Base-by-base conservation (phyloP, 2,113 vertebrate genomes). In the Melanerpes aurifrons region DNA sequence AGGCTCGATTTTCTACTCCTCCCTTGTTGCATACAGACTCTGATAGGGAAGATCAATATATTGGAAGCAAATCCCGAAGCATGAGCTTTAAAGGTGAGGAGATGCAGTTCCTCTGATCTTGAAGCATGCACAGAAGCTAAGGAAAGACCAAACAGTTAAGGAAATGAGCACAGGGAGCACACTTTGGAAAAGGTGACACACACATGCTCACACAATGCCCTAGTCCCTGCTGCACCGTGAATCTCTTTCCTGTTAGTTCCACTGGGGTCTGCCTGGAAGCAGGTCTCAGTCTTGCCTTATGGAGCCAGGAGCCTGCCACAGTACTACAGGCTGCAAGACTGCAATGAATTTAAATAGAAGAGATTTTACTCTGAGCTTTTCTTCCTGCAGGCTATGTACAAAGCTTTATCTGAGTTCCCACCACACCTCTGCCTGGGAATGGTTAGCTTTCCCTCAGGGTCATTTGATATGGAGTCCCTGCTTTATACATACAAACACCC, bases 371-470 rank as follows among this genome's bases (percentile, higher is more conserved):
- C 69, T 74, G 22, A 94, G 58, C 82, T 90, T 3, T 80, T 83
- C 69, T 89, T 86, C 77, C 92, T 75, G 70, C 70, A 66, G 84
- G 91, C 90, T 93, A 92, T 53, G 77, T 82, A 62, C 90, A 88
- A 78, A 61, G 10, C 82, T 95, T 88, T 91, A 95, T 90, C 95
- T 93, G 82, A 90, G 93, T 96, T 97, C 96, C 92, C 96, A 97
- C 96, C 92, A 95, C 95, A 86, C 96, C 96, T 97, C 53, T 93
- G 82, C 90, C 93, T 96, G 92, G 91, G 95, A 96, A 95, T 96
- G 64, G 93, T 92, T 91, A 66, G 82, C 89, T 96, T 95, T 77
- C 69, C 92, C 91, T 68, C 57, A 6, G 90, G 94, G 94, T 66
- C 76, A 84, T 94, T 96, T 87, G 90, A 96, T 96, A 95, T 0